A percentile compares a stretch with the other conserved stretches of the same genome.
These are phyloP conservation scores for Meriones unguiculatus DNA, from an alignment of 2,113 vertebrate genomes.

Conservation along the genomic window DNA sequence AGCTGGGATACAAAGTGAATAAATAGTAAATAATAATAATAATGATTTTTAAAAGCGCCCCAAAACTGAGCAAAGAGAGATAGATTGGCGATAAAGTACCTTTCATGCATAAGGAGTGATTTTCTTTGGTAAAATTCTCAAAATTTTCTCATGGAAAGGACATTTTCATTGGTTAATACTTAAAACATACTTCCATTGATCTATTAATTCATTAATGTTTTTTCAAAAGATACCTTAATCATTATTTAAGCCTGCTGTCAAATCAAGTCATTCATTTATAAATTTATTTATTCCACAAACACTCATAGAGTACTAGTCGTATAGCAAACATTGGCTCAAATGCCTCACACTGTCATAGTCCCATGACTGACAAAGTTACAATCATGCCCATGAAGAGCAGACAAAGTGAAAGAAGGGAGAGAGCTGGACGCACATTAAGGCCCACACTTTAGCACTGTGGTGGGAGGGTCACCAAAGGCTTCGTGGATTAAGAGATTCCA, in stretches of 20 bases:
- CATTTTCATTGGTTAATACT: conserved; percentile 26
- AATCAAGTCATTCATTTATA: not conserved
- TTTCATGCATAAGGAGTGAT: not conserved
- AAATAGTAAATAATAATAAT: too few species aligned
- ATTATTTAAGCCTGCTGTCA: not conserved
- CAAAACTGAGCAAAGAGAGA: not conserved
- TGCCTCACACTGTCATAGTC: not conserved
- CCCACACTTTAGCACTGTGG: not conserved
- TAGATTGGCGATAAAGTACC: not conserved
- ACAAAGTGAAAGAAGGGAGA: not conserved
- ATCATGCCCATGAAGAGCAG: too few species aligned
- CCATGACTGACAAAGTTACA: not conserved
- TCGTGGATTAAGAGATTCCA: not conserved
- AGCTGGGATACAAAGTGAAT: too few species aligned
- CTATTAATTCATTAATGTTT: conserved; percentile 26
- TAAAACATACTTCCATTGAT: not conserved
- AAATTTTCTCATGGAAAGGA: not conserved
- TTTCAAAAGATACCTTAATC: not conserved
- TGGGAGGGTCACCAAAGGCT: not conserved
- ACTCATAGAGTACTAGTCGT: not conserved
- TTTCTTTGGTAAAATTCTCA: conserved; percentile 13
- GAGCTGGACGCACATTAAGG: rapidly evolving
- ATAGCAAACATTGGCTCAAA: not conserved
- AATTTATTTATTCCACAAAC: not conserved
- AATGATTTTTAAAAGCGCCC: too few species aligned